These are phyloP conservation scores for Dromiciops gliroides DNA, from an alignment of 2,113 vertebrate genomes.

Conservation along the genomic window DNA sequence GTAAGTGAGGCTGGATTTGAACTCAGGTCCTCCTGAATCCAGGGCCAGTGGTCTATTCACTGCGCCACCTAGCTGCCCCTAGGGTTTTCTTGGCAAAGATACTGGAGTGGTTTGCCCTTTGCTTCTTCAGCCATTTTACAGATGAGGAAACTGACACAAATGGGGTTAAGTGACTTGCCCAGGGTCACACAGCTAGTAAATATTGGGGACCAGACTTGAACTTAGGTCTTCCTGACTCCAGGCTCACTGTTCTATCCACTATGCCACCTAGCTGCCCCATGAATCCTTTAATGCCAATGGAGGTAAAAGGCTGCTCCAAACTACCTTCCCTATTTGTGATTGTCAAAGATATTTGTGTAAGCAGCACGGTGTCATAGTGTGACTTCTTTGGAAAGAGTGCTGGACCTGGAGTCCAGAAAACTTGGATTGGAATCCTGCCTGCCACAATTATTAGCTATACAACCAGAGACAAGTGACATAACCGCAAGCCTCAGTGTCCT, in stretches of 20 bases:
- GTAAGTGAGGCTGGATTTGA: too few relatives aligned
- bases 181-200: not conserved
- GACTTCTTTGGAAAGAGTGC: not conserved
- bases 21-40: too few relatives aligned
- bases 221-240: not conserved
- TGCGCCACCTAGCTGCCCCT: too few relatives aligned
- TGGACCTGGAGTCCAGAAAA: not conserved
- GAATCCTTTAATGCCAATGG: not conserved
- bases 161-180: not conserved
- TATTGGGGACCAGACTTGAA: not conserved
- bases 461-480: not conserved
- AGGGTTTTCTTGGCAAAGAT: not conserved
- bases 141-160: not conserved
- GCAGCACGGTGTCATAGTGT: not conserved
- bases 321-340: slow-evolving; percentile 59
- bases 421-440: not conserved
- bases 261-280: not conserved
- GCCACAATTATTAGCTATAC: not conserved
- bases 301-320: slow-evolving; percentile 5
- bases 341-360: slow-evolving; percentile 43
- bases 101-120: not conserved
- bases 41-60: too few relatives aligned
- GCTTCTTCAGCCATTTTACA: not conserved
- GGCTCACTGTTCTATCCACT: not conserved
- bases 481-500: not conserved